These are phyloP conservation scores for Cryptoblepharus egeriae DNA, from an alignment of 2,797 vertebrate genomes.

Conservation along the genomic window DNA sequence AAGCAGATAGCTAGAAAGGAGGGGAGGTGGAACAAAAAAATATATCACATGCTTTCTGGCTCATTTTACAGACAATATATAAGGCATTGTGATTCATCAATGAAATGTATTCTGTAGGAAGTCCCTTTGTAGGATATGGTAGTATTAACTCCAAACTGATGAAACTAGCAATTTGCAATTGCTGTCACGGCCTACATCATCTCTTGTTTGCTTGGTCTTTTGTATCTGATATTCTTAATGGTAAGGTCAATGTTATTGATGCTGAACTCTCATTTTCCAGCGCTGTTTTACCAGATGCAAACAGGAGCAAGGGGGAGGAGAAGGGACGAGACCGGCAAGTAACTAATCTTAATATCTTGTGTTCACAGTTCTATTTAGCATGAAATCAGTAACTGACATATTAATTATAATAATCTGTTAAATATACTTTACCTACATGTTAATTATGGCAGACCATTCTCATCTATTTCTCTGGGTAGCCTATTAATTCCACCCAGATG, in stretches of 20 bases:
- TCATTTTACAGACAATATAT: constrained; percentile 19
- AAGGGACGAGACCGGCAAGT: constrained; percentile 35
- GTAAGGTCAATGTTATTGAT: constrained; percentile 79
- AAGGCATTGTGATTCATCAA: constrained; percentile 20
- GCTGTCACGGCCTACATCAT: constrained; percentile 40
- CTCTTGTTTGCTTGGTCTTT: constrained; percentile 65
- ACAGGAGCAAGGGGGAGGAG: background rate
- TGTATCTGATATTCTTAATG: constrained; percentile 70
- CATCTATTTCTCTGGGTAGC: constrained; percentile 82
- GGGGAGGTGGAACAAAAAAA: background rate
- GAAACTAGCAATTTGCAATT: constrained; percentile 67
- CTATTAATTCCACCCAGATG: constrained; percentile 85
- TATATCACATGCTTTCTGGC: constrained; percentile 39
- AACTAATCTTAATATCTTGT: constrained; percentile 78
- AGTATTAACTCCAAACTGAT: constrained; percentile 62
- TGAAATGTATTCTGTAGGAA: constrained; percentile 20
- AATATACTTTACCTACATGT: constrained; percentile 84
- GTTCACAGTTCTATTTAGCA: constrained; percentile 79
- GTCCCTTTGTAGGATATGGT: constrained; percentile 60
- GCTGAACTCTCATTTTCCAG: constrained; percentile 66
- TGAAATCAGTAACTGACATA: constrained; percentile 82
- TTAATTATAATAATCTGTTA: constrained; percentile 85
- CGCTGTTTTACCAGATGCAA: constrained; percentile 56
- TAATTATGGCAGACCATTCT: constrained; percentile 82
- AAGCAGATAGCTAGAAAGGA: constrained; percentile 36